Percentiles rank a stretch among this genome's conserved stretches.
phyloP scores from a whole-genome alignment of 2,113 vertebrate species.

The Neomonachus schauinslandi region DNA sequence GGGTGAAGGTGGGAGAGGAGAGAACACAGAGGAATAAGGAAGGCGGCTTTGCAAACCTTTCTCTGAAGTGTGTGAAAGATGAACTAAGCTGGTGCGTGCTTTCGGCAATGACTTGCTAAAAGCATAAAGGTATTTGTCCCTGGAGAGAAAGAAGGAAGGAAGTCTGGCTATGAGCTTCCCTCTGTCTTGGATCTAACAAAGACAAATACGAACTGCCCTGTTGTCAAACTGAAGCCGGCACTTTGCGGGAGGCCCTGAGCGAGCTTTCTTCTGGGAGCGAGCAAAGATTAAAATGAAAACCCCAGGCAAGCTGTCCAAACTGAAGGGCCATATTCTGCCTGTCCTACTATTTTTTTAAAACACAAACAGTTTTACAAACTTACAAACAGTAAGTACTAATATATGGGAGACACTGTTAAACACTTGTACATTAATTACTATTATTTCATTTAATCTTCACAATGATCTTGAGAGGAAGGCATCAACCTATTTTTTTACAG shows the following conservation, averaged over 20 bases:
- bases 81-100: background rate
- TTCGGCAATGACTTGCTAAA: background rate
- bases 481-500: background rate
- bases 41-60: background rate
- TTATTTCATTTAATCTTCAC: background rate
- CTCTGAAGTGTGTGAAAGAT: background rate
- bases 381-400: background rate
- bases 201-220: too few relatives aligned
- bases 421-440: background rate
- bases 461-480: background rate
- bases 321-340: background rate
- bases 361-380: background rate
- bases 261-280: too few relatives aligned
- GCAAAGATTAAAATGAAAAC: too few relatives aligned
- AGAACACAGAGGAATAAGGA: background rate
- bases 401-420: background rate
- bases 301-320: too few relatives aligned
- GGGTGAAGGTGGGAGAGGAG: background rate
- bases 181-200: background rate
- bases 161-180: background rate
- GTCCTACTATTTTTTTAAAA: background rate
- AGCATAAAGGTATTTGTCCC: background rate
- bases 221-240: too few relatives aligned
- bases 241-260: too few relatives aligned
- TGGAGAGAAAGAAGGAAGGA: background rate